These are phyloP conservation scores for Gymnobelideus leadbeateri DNA, from an alignment of 2,113 vertebrate genomes.

Conservation along the genomic window DNA sequence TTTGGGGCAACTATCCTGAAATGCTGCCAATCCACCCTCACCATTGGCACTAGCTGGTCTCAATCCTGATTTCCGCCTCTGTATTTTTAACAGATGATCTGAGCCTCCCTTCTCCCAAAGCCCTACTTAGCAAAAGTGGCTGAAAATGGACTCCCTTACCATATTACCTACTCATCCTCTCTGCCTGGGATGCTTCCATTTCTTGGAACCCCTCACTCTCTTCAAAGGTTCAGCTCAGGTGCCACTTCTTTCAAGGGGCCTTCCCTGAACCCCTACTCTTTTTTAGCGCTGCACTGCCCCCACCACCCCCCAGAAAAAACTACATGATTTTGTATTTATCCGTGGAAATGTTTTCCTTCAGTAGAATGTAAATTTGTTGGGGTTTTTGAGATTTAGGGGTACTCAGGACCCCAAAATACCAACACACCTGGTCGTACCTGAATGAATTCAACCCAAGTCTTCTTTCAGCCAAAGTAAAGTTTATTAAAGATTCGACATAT, in stretches of 20 bases:
- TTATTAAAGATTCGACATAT: too few species aligned
- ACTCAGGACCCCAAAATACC: too few species aligned
- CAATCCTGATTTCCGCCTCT: not conserved
- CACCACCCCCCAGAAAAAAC: not conserved
- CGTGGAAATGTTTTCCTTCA: not conserved
- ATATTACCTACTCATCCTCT: not conserved
- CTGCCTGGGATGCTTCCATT: not conserved
- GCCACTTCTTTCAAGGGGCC: not conserved
- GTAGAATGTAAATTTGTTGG: not conserved
- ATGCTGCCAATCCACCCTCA: not conserved
- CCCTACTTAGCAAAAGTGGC: not conserved
- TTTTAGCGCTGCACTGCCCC: not conserved
- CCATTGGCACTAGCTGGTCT: not conserved
- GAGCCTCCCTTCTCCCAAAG: not conserved
- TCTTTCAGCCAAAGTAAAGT: too few species aligned
- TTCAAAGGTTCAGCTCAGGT: not conserved
- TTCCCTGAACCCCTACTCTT: not conserved
- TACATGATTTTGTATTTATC: not conserved
- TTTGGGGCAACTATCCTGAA: not conserved
- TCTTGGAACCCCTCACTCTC: not conserved
- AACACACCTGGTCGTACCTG: too few species aligned
- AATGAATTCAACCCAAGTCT: too few species aligned
- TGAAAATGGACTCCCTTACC: not conserved
- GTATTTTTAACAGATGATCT: not conserved
- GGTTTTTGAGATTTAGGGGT: not conserved